Percentiles rank a stretch among this genome's conserved stretches.
Evolutionary conservation across 2,888 invertebrate species (phyloP).

Genomic region (Ichneumoninae sp.): DNA sequence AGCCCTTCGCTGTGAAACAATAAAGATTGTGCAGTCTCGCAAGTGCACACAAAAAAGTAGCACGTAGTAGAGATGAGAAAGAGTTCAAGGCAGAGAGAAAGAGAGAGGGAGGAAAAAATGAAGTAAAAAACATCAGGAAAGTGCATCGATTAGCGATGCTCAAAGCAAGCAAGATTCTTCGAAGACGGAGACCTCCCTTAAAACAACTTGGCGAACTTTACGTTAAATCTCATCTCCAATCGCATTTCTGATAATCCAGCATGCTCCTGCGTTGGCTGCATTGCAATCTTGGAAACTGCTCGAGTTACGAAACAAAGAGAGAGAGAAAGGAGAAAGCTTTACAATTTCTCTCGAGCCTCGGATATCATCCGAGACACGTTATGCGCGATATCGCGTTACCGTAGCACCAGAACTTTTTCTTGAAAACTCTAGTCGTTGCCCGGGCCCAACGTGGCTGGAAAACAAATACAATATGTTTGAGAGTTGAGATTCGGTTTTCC

Average conservation of each 20-base stretch:
- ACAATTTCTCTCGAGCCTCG: neutral
- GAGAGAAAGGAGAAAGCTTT: neutral
- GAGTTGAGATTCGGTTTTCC: constrained; percentile 5
- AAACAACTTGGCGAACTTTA: constrained; percentile 1
- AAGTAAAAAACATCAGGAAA: constrained; percentile 37
- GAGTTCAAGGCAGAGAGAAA: neutral
- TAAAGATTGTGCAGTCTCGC: constrained; percentile 49
- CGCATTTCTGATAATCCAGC: constrained; percentile 43
- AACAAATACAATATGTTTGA: neutral
- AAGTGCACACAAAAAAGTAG: constrained; percentile 39
- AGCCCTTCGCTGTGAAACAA: constrained; percentile 26
- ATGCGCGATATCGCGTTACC: neutral
- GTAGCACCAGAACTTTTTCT: neutral
- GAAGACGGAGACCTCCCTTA: constrained; percentile 27
- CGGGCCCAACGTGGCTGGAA: neutral
- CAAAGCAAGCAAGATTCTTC: constrained; percentile 21
- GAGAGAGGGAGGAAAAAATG: constrained; percentile 1
- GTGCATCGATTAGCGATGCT: constrained; percentile 54
- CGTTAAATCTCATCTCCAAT: constrained; percentile 19
- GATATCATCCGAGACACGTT: constrained; percentile 2
- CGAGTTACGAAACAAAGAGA: neutral
- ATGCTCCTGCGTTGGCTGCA: constrained; percentile 55
- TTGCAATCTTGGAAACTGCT: neutral
- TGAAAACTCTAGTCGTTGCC: neutral
- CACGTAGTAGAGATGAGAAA: constrained; percentile 6